Percentiles rank a stretch among this genome's conserved stretches.
Conservation (phyloP, 2,113 vertebrate genomes). For the rat (Rattus norvegicus) region GRCr8 NC_086028.1:91482001-91482500, state of each 20-base stretch:
- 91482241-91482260: not conserved
- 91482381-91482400: not conserved
- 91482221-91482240: not conserved
- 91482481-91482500: not conserved
- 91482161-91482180: not conserved
- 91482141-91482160: not conserved
- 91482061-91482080: not conserved
- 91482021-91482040: not conserved
- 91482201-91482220: not conserved
- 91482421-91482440: not conserved
- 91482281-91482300: not conserved
- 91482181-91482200: not conserved
- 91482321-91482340: not conserved
- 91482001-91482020: not conserved
- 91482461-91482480: not conserved
- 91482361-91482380: not conserved
- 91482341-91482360: not conserved
- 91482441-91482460: not conserved
- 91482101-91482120: not conserved
- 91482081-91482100: not conserved
- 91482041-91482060: not conserved
- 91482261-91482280: not conserved
- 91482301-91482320: not conserved
- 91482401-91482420: not conserved
- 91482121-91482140: not conserved